These are phyloP conservation scores for Diplogasteroides magnus DNA, from an alignment of 1,140 invertebrate genomes.

Conservation along the genomic window DNA sequence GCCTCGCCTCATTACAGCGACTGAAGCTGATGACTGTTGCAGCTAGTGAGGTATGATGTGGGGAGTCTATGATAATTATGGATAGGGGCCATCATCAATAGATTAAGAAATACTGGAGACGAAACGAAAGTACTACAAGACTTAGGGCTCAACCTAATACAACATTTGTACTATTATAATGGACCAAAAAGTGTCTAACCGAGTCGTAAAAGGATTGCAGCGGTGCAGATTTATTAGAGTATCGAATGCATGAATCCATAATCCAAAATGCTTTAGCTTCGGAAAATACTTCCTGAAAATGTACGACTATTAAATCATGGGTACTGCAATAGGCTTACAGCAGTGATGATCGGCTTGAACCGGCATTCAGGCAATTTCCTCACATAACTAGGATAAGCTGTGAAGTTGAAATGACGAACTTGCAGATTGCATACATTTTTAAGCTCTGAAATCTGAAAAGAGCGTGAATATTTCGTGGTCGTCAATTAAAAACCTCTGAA, in stretches of 20 bases:
- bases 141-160: too few species aligned
- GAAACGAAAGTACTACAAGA: too few species aligned
- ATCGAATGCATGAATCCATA: not conserved
- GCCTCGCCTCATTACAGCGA: too few species aligned
- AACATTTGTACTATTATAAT: not conserved
- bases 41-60: too few species aligned
- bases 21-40: too few species aligned
- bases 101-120: too few species aligned
- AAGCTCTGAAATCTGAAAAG: not conserved
- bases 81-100: too few species aligned
- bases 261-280: not conserved
- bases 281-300: not conserved
- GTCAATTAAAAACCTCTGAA: not conserved
- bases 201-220: too few species aligned
- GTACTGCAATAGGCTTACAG: not conserved
- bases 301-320: not conserved
- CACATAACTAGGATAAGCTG: not conserved
- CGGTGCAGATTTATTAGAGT: not conserved
- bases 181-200: not conserved
- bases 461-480: too few species aligned
- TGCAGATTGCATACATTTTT: not conserved
- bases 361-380: not conserved
- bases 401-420: not conserved
- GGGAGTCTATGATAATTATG: too few species aligned
- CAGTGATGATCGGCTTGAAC: not conserved